Base-by-base conservation (phyloP, 2,888 invertebrate species). In the Spodoptera littoralis region DNA sequence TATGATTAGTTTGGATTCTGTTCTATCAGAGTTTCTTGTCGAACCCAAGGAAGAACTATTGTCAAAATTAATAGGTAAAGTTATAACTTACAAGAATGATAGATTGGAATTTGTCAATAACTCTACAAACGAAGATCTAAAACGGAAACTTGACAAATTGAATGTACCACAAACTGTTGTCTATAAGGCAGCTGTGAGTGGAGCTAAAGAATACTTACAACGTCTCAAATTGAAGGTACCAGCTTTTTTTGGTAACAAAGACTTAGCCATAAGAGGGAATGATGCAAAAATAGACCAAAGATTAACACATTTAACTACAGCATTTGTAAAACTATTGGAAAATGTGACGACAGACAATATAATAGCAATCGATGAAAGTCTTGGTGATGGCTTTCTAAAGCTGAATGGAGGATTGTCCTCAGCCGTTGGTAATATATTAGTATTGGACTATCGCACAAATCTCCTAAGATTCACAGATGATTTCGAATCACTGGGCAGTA, bases 181-280 rank as follows among this genome's bases (percentile, higher is more conserved):
- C 24, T 48, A 61, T 6, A 45, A 56, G 65, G 78, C 78, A 5
- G 58, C 63, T 13, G 63, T 59, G 57, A 45, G 58, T 6, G 58
- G 47, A 27, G 50, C 69, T 11, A 58, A 47, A 52, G 44, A 59
- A 9, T 55, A 60, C 30, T 50, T 78, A 51, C 13, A 24, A 11
- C 43, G 47, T 11, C 30, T 59, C 9, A 41, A 56, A 22, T 46
- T 78, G 2, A 73, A 73, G 51, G 69, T 78, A 0, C 70, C 79
- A 6, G 43, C 50, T 27, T 18, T 43, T 12, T 78, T 78, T 55
- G 78, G 78, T 6, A 78, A 78, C 18, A 58, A 49, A 30, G 76
- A 78, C 42, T 50, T 78, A 41, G 47, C 63, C 3, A 46, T 78
- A 45, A 64, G 61, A 45, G 73, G 77, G 0, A 42, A 48, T 11